A percentile compares a stretch with the other conserved stretches of the same genome.
phyloP scores from a whole-genome alignment of 1,140 invertebrate species.

The Achroia grisella region DNA sequence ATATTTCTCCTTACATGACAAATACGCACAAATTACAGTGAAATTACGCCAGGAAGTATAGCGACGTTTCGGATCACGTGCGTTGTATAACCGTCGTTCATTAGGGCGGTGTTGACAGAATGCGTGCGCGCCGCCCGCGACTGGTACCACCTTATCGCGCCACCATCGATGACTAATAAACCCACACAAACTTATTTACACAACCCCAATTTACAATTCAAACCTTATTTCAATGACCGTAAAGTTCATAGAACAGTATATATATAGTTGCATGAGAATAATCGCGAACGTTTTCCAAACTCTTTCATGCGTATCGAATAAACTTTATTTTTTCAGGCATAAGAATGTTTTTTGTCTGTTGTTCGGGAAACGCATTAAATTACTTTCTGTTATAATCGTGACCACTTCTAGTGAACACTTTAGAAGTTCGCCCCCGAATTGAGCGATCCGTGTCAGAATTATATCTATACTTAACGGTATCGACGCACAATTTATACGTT shows the following conservation, averaged over 20 bases:
- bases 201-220: conserved; percentile 13
- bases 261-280: conserved; percentile 21
- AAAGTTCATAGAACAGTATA: conserved; percentile 12
- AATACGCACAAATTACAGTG: conserved; percentile 68
- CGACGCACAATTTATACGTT: conserved; percentile 53
- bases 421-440: conserved; percentile 57
- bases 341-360: conserved; percentile 26
- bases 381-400: conserved; percentile 50
- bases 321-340: conserved; percentile 31
- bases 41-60: conserved; percentile 59
- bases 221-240: conserved; percentile 14
- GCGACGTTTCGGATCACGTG: conserved; percentile 63
- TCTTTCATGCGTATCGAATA: conserved; percentile 24
- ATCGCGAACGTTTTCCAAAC: conserved; percentile 40
- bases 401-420: conserved; percentile 68
- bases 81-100: conserved; percentile 65
- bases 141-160: conserved; percentile 62
- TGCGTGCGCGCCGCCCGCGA: conserved; percentile 67
- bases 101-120: conserved; percentile 66
- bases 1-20: conserved; percentile 63
- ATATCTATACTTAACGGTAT: conserved; percentile 32
- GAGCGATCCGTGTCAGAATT: conserved; percentile 62
- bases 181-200: conserved; percentile 24
- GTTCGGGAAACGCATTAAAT: conserved; percentile 12
- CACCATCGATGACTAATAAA: conserved; percentile 72